Percentiles rank a stretch among this genome's conserved stretches.
These are phyloP conservation scores for Paradoxurus hermaphroditus DNA, from an alignment of 2,113 vertebrate genomes.

Conservation along the genomic window DNA sequence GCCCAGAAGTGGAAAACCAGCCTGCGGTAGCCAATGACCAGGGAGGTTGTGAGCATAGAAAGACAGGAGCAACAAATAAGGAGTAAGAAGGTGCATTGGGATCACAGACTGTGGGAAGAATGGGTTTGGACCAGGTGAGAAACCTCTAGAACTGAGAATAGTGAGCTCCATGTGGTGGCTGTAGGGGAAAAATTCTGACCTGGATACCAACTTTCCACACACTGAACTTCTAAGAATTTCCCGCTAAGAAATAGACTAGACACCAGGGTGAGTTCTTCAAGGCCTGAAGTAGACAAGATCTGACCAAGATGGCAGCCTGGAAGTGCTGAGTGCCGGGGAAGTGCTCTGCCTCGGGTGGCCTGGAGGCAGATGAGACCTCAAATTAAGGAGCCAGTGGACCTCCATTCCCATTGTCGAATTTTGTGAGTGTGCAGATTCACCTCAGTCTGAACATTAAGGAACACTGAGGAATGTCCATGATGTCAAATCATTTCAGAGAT, in stretches of 20 bases:
- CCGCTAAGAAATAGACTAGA: not conserved
- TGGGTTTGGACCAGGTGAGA: not conserved
- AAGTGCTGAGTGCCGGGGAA: not conserved
- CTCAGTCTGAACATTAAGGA: not conserved
- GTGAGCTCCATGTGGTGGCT: not conserved
- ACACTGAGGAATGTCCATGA: not conserved
- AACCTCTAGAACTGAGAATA: not conserved
- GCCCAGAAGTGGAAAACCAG: not conserved
- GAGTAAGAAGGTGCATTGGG: too few species aligned
- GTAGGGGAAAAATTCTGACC: not conserved
- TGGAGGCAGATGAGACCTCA: not conserved
- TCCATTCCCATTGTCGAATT: not conserved
- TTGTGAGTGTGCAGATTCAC: not conserved
- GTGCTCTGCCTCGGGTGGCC: accelerated
- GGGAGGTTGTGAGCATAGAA: not conserved
- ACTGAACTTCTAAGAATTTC: not conserved
- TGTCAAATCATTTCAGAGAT: not conserved
- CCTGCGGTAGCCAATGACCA: not conserved
- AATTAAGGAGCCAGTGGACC: not conserved
- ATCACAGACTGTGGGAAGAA: not conserved
- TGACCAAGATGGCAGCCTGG: not conserved
- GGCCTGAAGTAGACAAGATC: not conserved
- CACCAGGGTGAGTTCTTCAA: not conserved
- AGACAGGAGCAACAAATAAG: not conserved
- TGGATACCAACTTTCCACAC: not conserved